These are phyloP conservation scores for Sitophilus oryzae DNA, from an alignment of 1,140 invertebrate species.

Conservation along the genomic window DNA sequence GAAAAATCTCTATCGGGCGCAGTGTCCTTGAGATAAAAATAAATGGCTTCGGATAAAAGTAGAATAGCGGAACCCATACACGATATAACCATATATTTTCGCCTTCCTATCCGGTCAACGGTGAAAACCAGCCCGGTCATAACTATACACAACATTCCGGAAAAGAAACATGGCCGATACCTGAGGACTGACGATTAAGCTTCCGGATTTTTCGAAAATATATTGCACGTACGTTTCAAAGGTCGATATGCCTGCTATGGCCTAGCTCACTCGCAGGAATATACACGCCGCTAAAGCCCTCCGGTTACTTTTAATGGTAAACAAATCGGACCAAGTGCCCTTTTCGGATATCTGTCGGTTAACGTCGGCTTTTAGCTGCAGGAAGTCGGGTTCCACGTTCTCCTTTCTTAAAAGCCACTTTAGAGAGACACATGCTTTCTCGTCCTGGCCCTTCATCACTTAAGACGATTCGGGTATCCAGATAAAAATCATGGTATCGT, in stretches of 20 bases:
- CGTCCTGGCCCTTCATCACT: slow-evolving; percentile 31
- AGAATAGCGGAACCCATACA: slow-evolving; percentile 19
- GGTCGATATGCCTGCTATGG: slow-evolving; percentile 28
- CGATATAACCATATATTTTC: slow-evolving; percentile 21
- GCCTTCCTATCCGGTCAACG: slow-evolving; percentile 42
- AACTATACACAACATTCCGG: slow-evolving; percentile 63
- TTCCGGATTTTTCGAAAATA: slow-evolving; percentile 30
- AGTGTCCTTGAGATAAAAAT: slow-evolving; percentile 29
- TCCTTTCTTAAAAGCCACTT: slow-evolving; percentile 46
- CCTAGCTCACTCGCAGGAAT: slow-evolving; percentile 31
- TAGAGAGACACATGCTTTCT: slow-evolving; percentile 31
- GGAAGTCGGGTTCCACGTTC: slow-evolving; percentile 31
- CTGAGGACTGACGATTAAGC: slow-evolving; percentile 35
- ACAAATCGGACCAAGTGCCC: slow-evolving; percentile 28
- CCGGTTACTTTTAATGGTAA: slow-evolving; percentile 32
- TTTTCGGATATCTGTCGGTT: slow-evolving; percentile 29
- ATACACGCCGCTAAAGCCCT: slow-evolving; percentile 31
- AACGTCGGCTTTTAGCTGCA: slow-evolving; percentile 31
- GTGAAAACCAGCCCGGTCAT: slow-evolving; percentile 42
- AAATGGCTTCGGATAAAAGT: slow-evolving; percentile 47
- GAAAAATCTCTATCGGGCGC: slow-evolving; percentile 23
- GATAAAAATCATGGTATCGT: slow-evolving; percentile 13
- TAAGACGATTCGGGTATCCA: slow-evolving; percentile 39
- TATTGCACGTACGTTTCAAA: slow-evolving; percentile 30
- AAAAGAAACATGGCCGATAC: slow-evolving; percentile 49